These are phyloP conservation scores for Acanthurus leucopareius DNA, from an alignment of 2,797 vertebrate species.

Conservation along the genomic window DNA sequence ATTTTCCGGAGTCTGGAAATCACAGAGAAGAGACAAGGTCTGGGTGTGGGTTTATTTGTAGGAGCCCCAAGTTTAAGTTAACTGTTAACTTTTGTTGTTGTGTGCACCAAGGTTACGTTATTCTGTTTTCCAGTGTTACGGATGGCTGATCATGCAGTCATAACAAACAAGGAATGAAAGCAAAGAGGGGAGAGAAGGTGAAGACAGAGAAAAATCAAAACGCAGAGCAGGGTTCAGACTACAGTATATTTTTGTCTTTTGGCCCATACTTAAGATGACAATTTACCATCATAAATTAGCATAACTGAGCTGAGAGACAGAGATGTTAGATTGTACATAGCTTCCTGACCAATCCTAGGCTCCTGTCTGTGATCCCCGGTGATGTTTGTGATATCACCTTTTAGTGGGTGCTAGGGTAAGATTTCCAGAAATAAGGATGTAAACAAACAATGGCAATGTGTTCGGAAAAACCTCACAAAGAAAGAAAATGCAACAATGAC, in stretches of 20 bases:
- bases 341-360: too few relatives aligned
- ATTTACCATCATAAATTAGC: too few relatives aligned
- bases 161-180: slow-evolving; percentile 13
- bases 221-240: too few relatives aligned
- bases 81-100: not conserved
- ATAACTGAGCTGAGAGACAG: too few relatives aligned
- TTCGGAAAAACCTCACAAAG: not conserved
- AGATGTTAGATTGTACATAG: too few relatives aligned
- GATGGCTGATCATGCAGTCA: not conserved
- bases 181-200: slow-evolving; percentile 5
- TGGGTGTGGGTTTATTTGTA: slow-evolving; percentile 11
- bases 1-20: slow-evolving; percentile 80
- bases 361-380: too few relatives aligned
- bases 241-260: too few relatives aligned
- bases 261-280: too few relatives aligned
- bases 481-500: not conserved
- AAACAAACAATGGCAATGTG: too few relatives aligned
- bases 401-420: not conserved
- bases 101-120: not conserved
- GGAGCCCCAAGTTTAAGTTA: not conserved
- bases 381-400: not conserved
- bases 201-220: slow-evolving; percentile 20
- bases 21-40: slow-evolving; percentile 25
- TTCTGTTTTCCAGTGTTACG: not conserved
- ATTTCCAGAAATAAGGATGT: not conserved